Conservation (phyloP, 2,797 vertebrate genomes). For the Gymnoscopelus braueri region DNA sequence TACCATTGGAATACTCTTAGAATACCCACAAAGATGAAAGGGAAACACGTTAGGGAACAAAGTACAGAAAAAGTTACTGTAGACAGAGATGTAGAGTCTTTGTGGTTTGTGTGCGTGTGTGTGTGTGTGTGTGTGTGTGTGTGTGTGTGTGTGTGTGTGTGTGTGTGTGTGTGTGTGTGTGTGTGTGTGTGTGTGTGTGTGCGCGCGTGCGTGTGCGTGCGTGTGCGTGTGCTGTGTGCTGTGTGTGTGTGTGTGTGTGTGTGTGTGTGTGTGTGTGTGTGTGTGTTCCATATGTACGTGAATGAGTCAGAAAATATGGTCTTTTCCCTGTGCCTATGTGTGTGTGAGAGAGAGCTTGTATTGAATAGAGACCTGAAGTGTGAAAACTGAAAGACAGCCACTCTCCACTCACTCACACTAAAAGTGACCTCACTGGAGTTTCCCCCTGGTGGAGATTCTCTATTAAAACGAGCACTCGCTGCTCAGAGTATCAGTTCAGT, state of each 20-base stretch:
- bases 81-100: no score
- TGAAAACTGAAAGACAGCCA: neutral
- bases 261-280: slow-evolving; percentile 7
- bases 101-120: no score
- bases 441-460: slow-evolving; percentile 49
- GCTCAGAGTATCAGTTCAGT: slow-evolving; percentile 17
- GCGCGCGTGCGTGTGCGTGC: no score
- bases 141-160: no score
- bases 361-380: slow-evolving; percentile 5
- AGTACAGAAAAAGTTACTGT: no score
- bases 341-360: no score
- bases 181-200: neutral
- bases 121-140: neutral
- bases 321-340: neutral
- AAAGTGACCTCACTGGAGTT: slow-evolving; percentile 82
- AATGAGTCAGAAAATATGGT: slow-evolving; percentile 1
- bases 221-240: neutral
- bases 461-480: slow-evolving; percentile 43
- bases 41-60: no score
- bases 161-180: slow-evolving; percentile 3
- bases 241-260: neutral
- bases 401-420: slow-evolving; percentile 41
- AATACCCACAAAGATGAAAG: no score
- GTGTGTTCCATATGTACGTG: neutral
- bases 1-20: no score